Conservation (phyloP, 1,140 invertebrate genomes). For the Arion vulgaris region DNA sequence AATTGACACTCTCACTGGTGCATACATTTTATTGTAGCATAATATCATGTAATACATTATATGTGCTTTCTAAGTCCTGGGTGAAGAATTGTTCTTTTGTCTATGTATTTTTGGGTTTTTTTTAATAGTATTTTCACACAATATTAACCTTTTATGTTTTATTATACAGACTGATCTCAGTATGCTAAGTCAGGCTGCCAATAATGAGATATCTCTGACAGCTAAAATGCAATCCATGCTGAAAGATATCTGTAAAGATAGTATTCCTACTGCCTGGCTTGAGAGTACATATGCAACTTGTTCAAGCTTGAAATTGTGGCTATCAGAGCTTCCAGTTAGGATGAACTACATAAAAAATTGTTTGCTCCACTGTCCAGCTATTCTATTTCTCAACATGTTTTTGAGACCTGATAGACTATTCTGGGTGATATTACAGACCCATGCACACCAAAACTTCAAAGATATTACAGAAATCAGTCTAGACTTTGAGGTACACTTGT, state of each 20-base stretch:
- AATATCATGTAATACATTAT: too few relatives aligned
- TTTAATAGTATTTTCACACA: too few relatives aligned
- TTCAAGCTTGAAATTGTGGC: conserved; percentile 54
- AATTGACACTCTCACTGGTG: too few relatives aligned
- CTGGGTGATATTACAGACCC: conserved; percentile 61
- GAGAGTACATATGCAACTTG: conserved; percentile 53
- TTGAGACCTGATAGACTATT: conserved; percentile 65
- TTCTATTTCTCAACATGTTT: conserved; percentile 62
- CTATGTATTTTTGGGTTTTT: too few relatives aligned
- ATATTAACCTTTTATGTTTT: conserved; percentile 3
- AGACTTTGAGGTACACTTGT: conserved; percentile 61
- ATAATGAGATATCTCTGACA: conserved; percentile 54
- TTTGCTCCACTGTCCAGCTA: conserved; percentile 37
- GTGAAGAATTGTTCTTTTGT: too few relatives aligned
- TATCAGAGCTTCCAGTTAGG: conserved; percentile 48
- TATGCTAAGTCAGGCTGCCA: conserved; percentile 49
- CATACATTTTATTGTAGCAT: too few relatives aligned
- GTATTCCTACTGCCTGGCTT: conserved; percentile 60
- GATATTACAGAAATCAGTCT: conserved; percentile 61
- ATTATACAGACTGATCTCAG: conserved; percentile 49
- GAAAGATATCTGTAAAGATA: conserved; percentile 52
- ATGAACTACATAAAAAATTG: conserved; percentile 51
- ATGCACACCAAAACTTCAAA: conserved; percentile 63
- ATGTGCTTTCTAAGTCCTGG: too few relatives aligned
- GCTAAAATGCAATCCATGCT: conserved; percentile 48